Conservation (phyloP, 2,797 vertebrate species). For the Hybognathus amarus region DNA sequence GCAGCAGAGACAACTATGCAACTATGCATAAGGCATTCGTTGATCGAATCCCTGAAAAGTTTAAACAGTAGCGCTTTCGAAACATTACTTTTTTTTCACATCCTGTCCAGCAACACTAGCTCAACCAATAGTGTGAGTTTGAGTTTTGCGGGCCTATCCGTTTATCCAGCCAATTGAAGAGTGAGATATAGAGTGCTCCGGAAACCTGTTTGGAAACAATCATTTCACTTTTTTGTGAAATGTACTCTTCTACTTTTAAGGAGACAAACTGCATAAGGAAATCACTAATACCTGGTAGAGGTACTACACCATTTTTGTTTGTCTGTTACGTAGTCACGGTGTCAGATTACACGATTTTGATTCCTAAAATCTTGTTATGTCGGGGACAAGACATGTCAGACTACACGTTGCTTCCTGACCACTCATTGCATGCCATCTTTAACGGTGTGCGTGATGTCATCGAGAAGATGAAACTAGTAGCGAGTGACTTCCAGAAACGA, state of each 20-base stretch:
- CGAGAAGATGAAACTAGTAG: no score
- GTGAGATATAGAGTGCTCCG: not conserved
- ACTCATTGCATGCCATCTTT: no score
- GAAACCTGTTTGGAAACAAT: slow-evolving; percentile 10
- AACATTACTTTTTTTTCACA: not conserved
- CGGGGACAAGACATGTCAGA: no score
- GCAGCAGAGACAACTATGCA: not conserved
- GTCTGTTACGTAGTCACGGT: no score
- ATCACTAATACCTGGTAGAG: no score
- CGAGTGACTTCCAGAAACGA: no score
- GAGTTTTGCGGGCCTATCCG: not conserved
- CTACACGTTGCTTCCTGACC: no score
- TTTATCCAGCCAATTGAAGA: slow-evolving; percentile 5
- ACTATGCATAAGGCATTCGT: not conserved
- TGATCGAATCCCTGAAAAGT: not conserved
- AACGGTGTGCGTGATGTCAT: no score
- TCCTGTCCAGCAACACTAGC: not conserved
- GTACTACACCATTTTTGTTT: no score
- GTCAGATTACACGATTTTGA: no score
- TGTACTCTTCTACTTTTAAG: not conserved
- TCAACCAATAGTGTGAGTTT: not conserved
- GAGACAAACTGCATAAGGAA: not conserved
- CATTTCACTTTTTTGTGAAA: not conserved
- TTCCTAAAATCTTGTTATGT: no score
- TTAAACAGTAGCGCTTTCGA: not conserved